Percentiles rank a stretch among this genome's conserved stretches.
phyloP scores from a whole-genome alignment of 2,797 vertebrate species.

The Adrianichthys oophorus region DNA sequence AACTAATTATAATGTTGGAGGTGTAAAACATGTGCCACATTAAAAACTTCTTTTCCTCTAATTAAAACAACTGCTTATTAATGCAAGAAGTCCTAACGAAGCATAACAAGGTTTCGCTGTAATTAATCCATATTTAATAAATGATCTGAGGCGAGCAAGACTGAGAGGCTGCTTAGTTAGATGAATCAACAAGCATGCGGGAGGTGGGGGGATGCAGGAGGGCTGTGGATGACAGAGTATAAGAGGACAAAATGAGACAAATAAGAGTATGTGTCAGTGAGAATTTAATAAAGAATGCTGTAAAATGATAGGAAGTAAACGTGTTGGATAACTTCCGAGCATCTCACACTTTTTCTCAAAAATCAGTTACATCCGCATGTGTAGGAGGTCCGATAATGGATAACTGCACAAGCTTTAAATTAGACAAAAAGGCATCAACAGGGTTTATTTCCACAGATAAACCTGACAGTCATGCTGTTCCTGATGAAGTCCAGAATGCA shows the following conservation, averaged over 20 bases:
- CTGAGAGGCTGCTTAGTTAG: conserved; percentile 39
- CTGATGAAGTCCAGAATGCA: neutral
- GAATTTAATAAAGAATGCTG: conserved; percentile 42
- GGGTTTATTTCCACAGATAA: neutral
- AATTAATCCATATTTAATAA: conserved; percentile 71
- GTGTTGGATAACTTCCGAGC: conserved; percentile 50
- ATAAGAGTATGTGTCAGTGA: conserved; percentile 31
- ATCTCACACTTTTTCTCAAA: conserved; percentile 50
- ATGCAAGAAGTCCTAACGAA: conserved; percentile 53
- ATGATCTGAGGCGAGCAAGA: conserved; percentile 42
- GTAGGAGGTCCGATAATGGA: conserved; percentile 47
- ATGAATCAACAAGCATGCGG: conserved; percentile 47
- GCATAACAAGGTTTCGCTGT: conserved; percentile 55
- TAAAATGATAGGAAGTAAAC: conserved; percentile 17
- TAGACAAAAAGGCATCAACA: neutral
- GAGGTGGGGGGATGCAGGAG: neutral
- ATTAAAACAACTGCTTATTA: conserved; percentile 64
- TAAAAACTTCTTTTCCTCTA: conserved; percentile 52
- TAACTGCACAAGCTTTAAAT: conserved; percentile 1
- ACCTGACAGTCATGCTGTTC: neutral
- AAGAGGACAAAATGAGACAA: conserved; percentile 47
- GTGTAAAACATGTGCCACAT: conserved; percentile 40
- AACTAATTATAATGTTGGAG: conserved; percentile 45
- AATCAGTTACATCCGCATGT: conserved; percentile 38
- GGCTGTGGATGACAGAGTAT: conserved; percentile 28